Base-by-base conservation (phyloP, 2,888 invertebrate genomes). In the Leuctra nigra region DNA sequence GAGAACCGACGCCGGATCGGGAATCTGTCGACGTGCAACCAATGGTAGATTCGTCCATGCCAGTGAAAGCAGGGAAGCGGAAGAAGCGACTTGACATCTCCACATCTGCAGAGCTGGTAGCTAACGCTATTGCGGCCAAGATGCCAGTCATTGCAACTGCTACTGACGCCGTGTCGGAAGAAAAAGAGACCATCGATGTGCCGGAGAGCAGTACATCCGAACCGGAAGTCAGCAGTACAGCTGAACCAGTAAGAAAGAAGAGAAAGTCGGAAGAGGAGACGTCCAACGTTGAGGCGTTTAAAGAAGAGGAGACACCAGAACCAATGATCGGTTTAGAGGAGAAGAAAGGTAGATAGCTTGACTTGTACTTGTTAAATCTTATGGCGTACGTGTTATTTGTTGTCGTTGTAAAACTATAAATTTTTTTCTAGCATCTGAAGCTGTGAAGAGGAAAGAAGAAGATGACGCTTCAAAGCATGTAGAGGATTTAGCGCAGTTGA, bases 31-130 rank as follows among this genome's bases (percentile, higher is more conserved):
- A 6, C 22, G 23, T 44, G 2, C 6, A 20, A 4, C 23, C 44
- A 2, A 44, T 44, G 44, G n/a, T 44, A 16, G 61, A 61, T 36
- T 58, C 61, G 1, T 59, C 59, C 3, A 59, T 59, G 18, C 59
- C 44, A 14, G 54, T 41, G 16, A 79, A 79, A 67, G 75, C 72
- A 11, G 79, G 79, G 64, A 75, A 79, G 65, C 68, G 80, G 50
- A 80, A 79, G 64, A 72, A 73, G 58, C 70, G 79, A 54, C 73
- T 80, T 23, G 76, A 73, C 61, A 70, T 73, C 33, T 50, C 50
- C 20, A 50, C 50, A 20, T 50, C 50, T 18, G 50, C 50, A 2
- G 50, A 54, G 11, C 41, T 44, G 29, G 54, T 54, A 16, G 46
- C 44, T 23, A 44, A 44, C 13, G 44, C 38, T 55, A 63, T 64